phyloP scores from a whole-genome alignment of 2,797 vertebrate species.

The Uromys caudimaculatus region DNA sequence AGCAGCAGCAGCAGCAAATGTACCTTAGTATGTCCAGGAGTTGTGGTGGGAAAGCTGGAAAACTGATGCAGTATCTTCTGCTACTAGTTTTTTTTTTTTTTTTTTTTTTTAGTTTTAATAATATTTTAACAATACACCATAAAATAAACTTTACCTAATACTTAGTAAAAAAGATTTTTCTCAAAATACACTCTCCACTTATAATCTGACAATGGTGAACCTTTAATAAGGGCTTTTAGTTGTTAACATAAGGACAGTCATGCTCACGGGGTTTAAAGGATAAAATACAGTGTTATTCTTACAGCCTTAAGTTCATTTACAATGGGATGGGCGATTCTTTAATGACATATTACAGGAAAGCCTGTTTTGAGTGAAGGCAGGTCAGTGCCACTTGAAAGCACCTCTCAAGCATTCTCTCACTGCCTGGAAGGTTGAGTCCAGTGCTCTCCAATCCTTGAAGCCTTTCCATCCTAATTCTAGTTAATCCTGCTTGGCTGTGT shows the following conservation, averaged over 20 bases:
- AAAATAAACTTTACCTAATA: constrained; percentile 23
- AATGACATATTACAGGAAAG: constrained; percentile 20
- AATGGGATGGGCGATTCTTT: constrained; percentile 31
- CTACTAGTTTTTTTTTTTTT: not conserved
- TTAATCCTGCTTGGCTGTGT: not conserved
- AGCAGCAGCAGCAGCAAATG: not conserved
- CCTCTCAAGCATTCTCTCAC: not conserved
- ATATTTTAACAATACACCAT: not conserved
- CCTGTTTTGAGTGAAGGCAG: not conserved
- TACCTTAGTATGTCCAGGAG: not conserved
- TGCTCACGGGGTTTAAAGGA: constrained; percentile 47
- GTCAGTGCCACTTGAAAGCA: not conserved
- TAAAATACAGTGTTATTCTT: constrained; percentile 34
- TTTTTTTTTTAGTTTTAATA: not conserved
- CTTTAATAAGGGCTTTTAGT: not conserved
- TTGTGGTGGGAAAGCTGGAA: not conserved
- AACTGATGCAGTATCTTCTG: not conserved
- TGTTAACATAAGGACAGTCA: not conserved
- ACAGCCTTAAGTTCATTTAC: constrained; percentile 41
- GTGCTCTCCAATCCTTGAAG: not conserved
- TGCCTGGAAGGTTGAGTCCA: not conserved
- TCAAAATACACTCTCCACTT: not conserved
- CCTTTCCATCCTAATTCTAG: not conserved
- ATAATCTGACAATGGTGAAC: not conserved
- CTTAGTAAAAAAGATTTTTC: not conserved